Evolutionary conservation across 2,797 vertebrate species (phyloP).

Genomic region (Enteromius unitaeniatus): DNA sequence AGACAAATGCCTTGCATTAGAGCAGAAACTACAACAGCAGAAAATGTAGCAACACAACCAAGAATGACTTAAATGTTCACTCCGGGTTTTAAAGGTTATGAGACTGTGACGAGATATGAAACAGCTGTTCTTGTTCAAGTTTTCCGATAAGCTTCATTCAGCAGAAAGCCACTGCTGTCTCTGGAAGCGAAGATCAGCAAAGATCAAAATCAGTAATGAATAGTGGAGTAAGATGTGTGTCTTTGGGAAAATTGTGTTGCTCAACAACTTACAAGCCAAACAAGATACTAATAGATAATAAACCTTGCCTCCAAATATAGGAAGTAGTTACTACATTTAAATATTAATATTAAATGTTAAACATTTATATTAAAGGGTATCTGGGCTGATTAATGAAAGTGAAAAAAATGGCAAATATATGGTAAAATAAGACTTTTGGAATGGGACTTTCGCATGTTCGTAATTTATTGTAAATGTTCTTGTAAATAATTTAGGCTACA

Average conservation of each 20-base stretch:
- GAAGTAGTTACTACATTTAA: background rate
- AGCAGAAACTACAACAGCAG: conserved; percentile 13
- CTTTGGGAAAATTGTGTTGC: background rate
- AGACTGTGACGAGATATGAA: conserved; percentile 3
- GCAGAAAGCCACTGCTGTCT: conserved; percentile 3
- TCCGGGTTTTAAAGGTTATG: conserved; percentile 14
- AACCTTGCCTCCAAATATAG: conserved; percentile 9
- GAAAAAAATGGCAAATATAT: background rate
- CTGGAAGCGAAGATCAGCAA: conserved; percentile 28
- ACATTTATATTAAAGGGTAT: background rate
- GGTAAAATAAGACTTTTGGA: background rate
- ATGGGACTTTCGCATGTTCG: background rate
- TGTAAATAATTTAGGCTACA: background rate
- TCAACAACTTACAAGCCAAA: background rate
- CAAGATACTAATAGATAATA: background rate
- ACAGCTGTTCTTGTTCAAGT: conserved; percentile 9
- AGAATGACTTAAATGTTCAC: conserved; percentile 23
- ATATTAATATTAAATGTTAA: background rate
- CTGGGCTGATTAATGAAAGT: background rate
- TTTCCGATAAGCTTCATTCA: conserved; percentile 20
- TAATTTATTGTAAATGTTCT: background rate
- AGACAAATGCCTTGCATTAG: conserved; percentile 8
- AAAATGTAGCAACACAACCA: conserved; percentile 23
- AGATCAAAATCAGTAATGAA: conserved; percentile 9
- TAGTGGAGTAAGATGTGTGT: conserved; percentile 1